These are phyloP conservation scores for Cynopterus brachyotis DNA, from an alignment of 2,113 vertebrate genomes.

Conservation along the genomic window DNA sequence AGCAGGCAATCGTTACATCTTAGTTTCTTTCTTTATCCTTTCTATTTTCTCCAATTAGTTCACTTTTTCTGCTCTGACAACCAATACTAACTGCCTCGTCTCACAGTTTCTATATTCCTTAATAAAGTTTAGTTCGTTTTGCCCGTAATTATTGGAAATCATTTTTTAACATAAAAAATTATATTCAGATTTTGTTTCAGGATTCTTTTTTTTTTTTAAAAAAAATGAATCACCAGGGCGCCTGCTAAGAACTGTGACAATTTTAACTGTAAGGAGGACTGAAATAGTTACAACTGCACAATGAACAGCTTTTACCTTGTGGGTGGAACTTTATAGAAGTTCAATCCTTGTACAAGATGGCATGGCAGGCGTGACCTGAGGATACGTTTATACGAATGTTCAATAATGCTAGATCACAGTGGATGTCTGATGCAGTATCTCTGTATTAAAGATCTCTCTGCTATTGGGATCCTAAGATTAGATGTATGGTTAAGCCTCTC, in stretches of 20 bases:
- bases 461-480: neutral
- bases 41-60: neutral
- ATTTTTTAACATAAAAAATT: neutral
- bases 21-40: neutral
- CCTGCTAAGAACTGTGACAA: neutral
- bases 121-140: slow-evolving; percentile 15
- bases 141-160: neutral
- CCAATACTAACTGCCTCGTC: neutral
- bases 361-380: neutral
- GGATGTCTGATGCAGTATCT: neutral
- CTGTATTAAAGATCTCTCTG: neutral
- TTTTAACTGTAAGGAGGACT: neutral
- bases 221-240: neutral
- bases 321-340: neutral
- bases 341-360: neutral
- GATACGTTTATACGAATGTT: neutral
- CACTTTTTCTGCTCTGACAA: neutral
- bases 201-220: neutral
- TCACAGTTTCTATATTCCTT: neutral
- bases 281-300: neutral
- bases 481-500: neutral
- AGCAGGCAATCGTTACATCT: neutral
- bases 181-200: neutral
- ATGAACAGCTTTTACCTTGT: neutral
- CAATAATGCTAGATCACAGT: neutral